Conservation (phyloP, 2,888 invertebrate species). For the Xestia ashworthii region DNA sequence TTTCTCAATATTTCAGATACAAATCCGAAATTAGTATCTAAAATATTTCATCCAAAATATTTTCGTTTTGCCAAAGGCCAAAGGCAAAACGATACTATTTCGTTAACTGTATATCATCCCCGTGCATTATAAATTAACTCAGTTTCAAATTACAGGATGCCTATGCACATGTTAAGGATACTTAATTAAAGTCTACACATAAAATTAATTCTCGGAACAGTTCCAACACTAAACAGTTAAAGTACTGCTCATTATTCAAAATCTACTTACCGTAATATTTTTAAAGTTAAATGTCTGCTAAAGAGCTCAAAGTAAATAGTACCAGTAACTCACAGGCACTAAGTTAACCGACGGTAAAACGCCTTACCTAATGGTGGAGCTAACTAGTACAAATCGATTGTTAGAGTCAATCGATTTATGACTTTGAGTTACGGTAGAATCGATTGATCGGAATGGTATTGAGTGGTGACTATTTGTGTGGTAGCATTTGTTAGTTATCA, state of each 20-base stretch:
- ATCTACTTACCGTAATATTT: constrained; percentile 46
- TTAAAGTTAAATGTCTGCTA: constrained; percentile 44
- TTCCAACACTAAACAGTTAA: constrained; percentile 1
- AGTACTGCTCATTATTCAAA: constrained; percentile 28
- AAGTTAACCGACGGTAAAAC: constrained; percentile 49
- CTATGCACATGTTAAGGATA: background rate
- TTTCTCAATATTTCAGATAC: too few relatives aligned
- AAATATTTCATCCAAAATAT: too few relatives aligned
- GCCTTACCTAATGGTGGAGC: constrained; percentile 53
- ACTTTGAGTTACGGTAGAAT: constrained; percentile 14
- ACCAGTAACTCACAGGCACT: constrained; percentile 40
- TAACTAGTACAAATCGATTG: constrained; percentile 53
- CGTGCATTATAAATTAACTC: background rate
- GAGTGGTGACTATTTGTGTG: constrained; percentile 10
- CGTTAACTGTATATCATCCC: background rate
- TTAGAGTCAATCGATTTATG: constrained; percentile 56
- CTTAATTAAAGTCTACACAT: background rate
- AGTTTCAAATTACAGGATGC: background rate
- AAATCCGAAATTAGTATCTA: too few relatives aligned
- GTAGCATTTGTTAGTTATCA: background rate
- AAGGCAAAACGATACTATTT: background rate
- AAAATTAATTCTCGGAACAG: constrained; percentile 24
- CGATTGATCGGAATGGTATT: constrained; percentile 34
- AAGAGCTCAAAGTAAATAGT: constrained; percentile 52
- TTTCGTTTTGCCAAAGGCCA: too few relatives aligned